A percentile compares a stretch with the other conserved stretches of the same genome.
Evolutionary conservation across 1,140 invertebrate genomes (phyloP).

Genomic region (silkworm (Bombyx mori)): ASM3026992v2 NC_085114.1:7721001-7721500

Average conservation of each 20-base stretch:
- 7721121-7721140: conserved; percentile 61
- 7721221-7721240: conserved; percentile 21
- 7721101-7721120: conserved; percentile 44
- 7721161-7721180: conserved; percentile 31
- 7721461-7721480: too few relatives aligned
- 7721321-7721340: too few relatives aligned
- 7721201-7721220: conserved; percentile 24
- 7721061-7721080: conserved; percentile 26
- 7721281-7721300: too few relatives aligned
- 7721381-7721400: too few relatives aligned
- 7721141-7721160: conserved; percentile 50
- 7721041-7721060: conserved; percentile 15
- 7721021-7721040: conserved; percentile 17
- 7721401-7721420: too few relatives aligned
- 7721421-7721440: too few relatives aligned
- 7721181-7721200: conserved; percentile 39
- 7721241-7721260: conserved; percentile 21
- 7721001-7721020: conserved; percentile 2
- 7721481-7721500: too few relatives aligned
- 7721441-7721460: too few relatives aligned
- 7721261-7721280: background rate
- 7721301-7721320: too few relatives aligned
- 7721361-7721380: too few relatives aligned
- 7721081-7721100: conserved; percentile 30
- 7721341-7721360: too few relatives aligned